Base-by-base conservation (phyloP, 2,797 vertebrate species). In the Sus cebifrons region DNA sequence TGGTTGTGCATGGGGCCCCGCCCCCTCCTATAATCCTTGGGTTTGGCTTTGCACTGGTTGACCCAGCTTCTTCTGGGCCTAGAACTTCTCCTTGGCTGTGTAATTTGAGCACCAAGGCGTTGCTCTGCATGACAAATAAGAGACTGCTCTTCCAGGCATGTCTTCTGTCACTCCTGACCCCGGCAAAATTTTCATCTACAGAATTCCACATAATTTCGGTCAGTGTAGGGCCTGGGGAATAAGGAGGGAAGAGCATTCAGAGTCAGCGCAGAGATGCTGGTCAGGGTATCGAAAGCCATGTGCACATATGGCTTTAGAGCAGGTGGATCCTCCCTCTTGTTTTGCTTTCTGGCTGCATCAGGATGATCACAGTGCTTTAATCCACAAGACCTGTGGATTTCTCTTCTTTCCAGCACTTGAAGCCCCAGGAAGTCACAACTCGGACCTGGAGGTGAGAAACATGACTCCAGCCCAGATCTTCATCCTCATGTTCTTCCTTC, bases 301-400 rank as follows among this genome's bases (percentile, higher is more conserved):
- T 99, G 98, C 92, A 99, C 98, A 88, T 98, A 99, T 64, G 99
- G 98, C 90, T 98, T 99, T 58, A 99, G 98, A 99, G 99, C 40
- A 99, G 98, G 56, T 99, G 99, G 60, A 99, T 99, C 29, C 99
- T 99, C 16, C 99, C 99, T 98, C 98, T 99, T 97, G 99, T 99
- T 95, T 58, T 99, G 99, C 95, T 99, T 99, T 99, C 99, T 98
- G 99, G 99, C 99, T 99, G 99, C 97, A 99, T 99, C 68, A 99
- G 99, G 94, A 99, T 99, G 11, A 99, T 99, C 13, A 99, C 84
- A 90, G 98, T 1, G 98, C 97, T 97, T 99, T 99, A 98, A 98
- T 99, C 74, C 56, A 96, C 36, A 83, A 29, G 5, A 32, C 25
- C 13, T 27, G 11, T 27, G 62, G 62, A 64, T 94, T 89, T 70